Evolutionary conservation across 2,888 invertebrate genomes (phyloP).

Genomic region (Achlya flavicornis): DNA sequence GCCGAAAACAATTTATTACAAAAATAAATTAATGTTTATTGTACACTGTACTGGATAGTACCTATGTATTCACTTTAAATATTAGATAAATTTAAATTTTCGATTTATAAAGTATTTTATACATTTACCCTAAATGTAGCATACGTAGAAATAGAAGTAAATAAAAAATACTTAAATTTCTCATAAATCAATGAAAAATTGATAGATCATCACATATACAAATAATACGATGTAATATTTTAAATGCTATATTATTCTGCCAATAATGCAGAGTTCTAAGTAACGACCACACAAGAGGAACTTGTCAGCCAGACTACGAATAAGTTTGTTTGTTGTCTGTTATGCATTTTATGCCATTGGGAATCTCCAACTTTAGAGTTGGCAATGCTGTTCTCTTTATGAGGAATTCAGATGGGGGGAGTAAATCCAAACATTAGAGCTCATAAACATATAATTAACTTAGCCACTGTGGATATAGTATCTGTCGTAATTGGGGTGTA

Average conservation of each 20-base stretch:
- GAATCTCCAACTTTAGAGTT: slow-evolving; percentile 30
- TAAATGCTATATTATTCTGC: too few species aligned
- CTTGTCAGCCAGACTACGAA: slow-evolving; percentile 4
- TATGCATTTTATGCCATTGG: slow-evolving; percentile 45
- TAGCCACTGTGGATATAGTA: neutral
- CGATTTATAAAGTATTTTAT: too few species aligned
- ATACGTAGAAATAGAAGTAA: too few species aligned
- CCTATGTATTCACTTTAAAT: too few species aligned
- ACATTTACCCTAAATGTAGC: too few species aligned
- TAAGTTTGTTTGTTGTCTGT: slow-evolving; percentile 31
- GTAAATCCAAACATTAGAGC: slow-evolving; percentile 4
- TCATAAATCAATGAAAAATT: too few species aligned
- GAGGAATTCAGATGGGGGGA: slow-evolving; percentile 2
- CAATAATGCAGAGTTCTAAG: neutral
- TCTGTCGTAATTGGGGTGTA: neutral
- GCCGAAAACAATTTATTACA: neutral
- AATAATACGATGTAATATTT: neutral
- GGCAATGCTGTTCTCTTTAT: slow-evolving; percentile 14
- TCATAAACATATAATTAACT: slow-evolving; percentile 7
- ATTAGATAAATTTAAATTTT: too few species aligned
- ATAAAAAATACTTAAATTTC: too few species aligned
- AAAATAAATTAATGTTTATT: neutral
- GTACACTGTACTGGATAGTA: too few species aligned
- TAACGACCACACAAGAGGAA: neutral
- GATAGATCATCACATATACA: too few species aligned